Conservation (phyloP, 2,797 vertebrate genomes). For the Lepilemur ruficaudatus region DNA sequence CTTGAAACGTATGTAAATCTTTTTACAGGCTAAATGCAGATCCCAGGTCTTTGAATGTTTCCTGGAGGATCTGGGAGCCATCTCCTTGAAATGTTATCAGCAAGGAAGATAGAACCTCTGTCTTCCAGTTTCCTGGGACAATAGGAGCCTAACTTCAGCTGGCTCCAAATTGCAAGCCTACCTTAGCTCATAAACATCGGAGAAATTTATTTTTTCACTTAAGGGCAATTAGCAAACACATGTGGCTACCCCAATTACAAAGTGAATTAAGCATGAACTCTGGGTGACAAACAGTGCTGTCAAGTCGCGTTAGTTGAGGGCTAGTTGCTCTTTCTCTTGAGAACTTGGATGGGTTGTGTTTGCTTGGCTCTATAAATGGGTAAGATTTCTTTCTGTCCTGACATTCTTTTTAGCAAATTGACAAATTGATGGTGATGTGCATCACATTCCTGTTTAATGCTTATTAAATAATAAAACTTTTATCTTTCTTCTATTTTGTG, state of each 20-base stretch:
- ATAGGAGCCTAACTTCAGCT: neutral
- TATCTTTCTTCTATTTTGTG: neutral
- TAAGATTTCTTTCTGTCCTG: neutral
- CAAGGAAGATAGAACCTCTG: neutral
- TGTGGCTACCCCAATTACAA: neutral
- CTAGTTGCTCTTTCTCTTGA: neutral
- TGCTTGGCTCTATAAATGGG: neutral
- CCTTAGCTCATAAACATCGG: neutral
- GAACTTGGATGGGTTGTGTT: neutral
- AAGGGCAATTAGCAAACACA: neutral
- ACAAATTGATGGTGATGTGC: neutral
- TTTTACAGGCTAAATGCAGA: neutral
- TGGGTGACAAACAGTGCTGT: neutral
- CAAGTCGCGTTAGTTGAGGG: neutral
- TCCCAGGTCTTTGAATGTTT: neutral
- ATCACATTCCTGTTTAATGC: neutral
- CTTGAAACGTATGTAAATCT: neutral
- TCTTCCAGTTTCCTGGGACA: neutral
- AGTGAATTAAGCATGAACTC: neutral
- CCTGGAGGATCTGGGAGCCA: neutral
- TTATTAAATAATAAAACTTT: neutral
- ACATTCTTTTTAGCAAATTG: neutral
- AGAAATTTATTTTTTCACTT: neutral
- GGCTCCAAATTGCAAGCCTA: neutral
- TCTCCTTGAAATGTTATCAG: neutral